Conservation (phyloP, 2,888 invertebrate species). For the Himalopsyche tibetana region DNA sequence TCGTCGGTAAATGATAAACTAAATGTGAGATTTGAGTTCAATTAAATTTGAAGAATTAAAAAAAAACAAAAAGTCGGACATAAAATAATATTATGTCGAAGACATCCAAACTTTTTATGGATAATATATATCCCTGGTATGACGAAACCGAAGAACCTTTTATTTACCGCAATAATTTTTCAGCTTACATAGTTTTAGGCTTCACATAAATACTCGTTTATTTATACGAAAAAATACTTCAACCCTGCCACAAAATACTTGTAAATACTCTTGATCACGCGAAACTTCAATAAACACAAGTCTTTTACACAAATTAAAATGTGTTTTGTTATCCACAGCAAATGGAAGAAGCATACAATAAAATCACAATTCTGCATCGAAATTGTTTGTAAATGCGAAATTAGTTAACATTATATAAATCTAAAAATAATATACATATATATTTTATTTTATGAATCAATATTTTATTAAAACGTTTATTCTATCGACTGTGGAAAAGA, state of each 20-base stretch:
- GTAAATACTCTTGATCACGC: constrained; percentile 60
- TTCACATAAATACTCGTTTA: constrained; percentile 1
- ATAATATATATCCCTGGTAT: no score
- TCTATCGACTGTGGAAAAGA: no score
- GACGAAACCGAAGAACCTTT: neutral
- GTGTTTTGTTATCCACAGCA: constrained; percentile 51
- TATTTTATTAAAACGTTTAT: no score
- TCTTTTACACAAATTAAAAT: constrained; percentile 65
- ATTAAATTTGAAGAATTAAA: no score
- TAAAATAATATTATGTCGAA: no score
- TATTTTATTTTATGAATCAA: no score
- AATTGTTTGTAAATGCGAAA: neutral
- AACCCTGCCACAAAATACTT: constrained; percentile 38
- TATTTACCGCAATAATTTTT: neutral
- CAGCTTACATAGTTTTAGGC: neutral
- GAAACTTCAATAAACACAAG: constrained; percentile 62
- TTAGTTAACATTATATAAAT: neutral
- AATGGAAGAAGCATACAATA: constrained; percentile 11
- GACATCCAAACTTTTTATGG: no score
- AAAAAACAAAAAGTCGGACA: no score
- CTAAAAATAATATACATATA: no score
- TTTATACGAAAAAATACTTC: constrained; percentile 23
- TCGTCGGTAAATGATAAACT: no score
- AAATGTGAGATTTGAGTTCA: no score
- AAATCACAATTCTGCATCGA: constrained; percentile 15